phyloP scores from a whole-genome alignment of 2,797 vertebrate species.

The Muraenolepis orangiensis region DNA sequence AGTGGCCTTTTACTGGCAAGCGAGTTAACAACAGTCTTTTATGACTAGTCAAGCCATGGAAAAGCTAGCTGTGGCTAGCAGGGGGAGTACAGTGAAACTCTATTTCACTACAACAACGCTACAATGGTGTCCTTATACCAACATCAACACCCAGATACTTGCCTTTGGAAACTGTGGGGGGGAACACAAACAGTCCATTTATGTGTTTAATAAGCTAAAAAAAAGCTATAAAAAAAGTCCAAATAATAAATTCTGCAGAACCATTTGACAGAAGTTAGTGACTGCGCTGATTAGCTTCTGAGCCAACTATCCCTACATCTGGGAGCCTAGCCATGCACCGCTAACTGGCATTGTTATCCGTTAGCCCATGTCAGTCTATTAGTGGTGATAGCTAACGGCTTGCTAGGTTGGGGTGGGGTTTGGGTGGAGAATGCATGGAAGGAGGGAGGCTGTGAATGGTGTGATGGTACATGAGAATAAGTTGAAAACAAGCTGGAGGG shows the following conservation, averaged over 20 bases:
- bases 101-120: constrained; percentile 13
- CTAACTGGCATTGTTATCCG: neutral
- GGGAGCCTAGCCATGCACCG: neutral
- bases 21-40: neutral
- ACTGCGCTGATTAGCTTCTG: neutral
- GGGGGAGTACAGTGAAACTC: constrained; percentile 33
- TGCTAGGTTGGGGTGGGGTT: constrained; percentile 43
- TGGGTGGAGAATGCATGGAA: constrained; percentile 38
- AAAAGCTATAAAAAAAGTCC: no score
- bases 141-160: constrained; percentile 43
- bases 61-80: constrained; percentile 36
- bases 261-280: neutral
- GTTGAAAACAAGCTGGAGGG: constrained; percentile 54
- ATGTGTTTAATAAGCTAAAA: no score
- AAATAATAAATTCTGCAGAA: neutral
- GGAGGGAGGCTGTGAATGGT: constrained; percentile 68
- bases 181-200: constrained; percentile 24
- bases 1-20: neutral
- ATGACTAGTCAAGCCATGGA: constrained; percentile 7
- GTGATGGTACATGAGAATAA: constrained; percentile 82
- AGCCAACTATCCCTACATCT: neutral
- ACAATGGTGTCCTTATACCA: constrained; percentile 18
- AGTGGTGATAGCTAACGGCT: constrained; percentile 50
- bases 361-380: constrained; percentile 22
- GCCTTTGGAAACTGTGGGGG: constrained; percentile 50